These are phyloP conservation scores for Polia nebulosa DNA, from an alignment of 2,888 invertebrate species.

Conservation along the genomic window DNA sequence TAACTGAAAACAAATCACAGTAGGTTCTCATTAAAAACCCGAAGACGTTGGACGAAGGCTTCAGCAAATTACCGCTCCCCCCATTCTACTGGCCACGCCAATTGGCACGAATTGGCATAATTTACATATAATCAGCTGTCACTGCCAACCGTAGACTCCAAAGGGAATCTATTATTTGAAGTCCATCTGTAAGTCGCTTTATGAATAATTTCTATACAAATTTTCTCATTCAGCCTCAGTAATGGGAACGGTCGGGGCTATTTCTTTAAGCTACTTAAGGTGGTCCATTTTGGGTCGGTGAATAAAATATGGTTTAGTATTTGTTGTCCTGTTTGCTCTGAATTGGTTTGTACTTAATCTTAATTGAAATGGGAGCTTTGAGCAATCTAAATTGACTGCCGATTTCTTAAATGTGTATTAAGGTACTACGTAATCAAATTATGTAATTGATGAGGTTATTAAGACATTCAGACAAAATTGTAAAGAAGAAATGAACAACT, in stretches of 20 bases:
- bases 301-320: conserved; percentile 64
- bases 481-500: not conserved
- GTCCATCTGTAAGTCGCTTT: conserved; percentile 69
- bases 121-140: conserved; percentile 76
- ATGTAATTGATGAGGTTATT: conserved; percentile 13
- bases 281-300: conserved; percentile 59
- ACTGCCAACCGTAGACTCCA: conserved; percentile 66
- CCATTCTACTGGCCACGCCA: conserved; percentile 61
- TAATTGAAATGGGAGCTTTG: conserved; percentile 52
- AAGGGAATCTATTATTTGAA: conserved; percentile 73
- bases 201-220: conserved; percentile 71
- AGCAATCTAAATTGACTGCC: conserved; percentile 28
- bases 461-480: not conserved
- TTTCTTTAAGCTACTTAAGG: conserved; percentile 64
- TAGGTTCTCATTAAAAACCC: conserved; percentile 64
- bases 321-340: conserved; percentile 45
- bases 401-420: conserved; percentile 26
- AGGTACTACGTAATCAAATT: not conserved
- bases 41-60: conserved; percentile 56
- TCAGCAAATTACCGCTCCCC: conserved; percentile 62
- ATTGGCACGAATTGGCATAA: conserved; percentile 73
- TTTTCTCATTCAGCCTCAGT: conserved; percentile 64
- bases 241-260: conserved; percentile 53
- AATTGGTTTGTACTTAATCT: conserved; percentile 49
- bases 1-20: conserved; percentile 61